Conservation (phyloP, 2,888 invertebrate genomes). For the Tanaodytes sp. region DNA sequence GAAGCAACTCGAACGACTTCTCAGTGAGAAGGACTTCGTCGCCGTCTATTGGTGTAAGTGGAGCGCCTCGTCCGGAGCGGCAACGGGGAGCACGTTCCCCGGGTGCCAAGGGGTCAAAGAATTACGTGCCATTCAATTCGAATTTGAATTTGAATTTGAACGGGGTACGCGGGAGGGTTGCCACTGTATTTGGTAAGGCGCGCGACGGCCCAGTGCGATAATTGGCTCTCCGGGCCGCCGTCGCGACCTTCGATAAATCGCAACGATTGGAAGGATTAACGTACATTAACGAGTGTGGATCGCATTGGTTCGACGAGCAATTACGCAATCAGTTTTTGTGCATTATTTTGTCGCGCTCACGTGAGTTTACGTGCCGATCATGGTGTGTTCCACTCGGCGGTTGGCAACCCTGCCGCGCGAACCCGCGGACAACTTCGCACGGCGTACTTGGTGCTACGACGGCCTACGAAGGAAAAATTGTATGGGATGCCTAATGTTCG, state of each 20-base stretch:
- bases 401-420: constrained; percentile 26
- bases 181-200: constrained; percentile 38
- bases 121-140: too few species aligned
- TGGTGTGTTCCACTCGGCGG: constrained; percentile 15
- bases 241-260: too few species aligned
- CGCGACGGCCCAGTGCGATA: too few species aligned
- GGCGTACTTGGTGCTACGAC: background rate
- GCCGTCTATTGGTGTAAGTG: constrained; percentile 97
- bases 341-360: constrained; percentile 28
- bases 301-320: too few species aligned
- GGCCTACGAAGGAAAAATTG: too few species aligned
- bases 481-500: too few species aligned
- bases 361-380: constrained; percentile 14
- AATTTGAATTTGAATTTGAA: too few species aligned
- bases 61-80: background rate
- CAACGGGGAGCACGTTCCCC: background rate
- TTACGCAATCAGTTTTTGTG: constrained; percentile 28
- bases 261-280: too few species aligned
- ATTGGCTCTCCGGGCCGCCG: too few species aligned
- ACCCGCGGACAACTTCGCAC: background rate
- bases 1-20: constrained; percentile 91
- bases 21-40: constrained; percentile 93
- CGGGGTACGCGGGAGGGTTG: constrained; percentile 10
- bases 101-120: too few species aligned
- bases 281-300: too few species aligned